Percentiles rank a stretch among this genome's conserved stretches.
Evolutionary conservation across 1,140 invertebrate species (phyloP).

Genomic region (Scaptodrosophila lebanonensis): DNA sequence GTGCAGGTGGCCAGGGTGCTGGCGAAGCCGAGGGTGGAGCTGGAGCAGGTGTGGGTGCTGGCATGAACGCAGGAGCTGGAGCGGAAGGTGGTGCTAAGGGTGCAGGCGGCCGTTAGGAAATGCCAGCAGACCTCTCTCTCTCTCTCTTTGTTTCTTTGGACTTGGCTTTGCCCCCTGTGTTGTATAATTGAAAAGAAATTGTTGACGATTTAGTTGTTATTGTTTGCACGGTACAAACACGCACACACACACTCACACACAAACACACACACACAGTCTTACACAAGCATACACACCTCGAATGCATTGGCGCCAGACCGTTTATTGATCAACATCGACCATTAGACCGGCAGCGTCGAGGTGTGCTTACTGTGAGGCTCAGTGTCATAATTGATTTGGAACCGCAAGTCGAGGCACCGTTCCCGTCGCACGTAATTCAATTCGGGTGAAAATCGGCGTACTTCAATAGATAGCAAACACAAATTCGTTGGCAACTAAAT

Average conservation of each 20-base stretch:
- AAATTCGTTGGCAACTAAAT: slow-evolving; percentile 49
- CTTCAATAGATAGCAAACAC: slow-evolving; percentile 37
- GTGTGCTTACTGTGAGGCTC: not conserved
- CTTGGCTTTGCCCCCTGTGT: too few species aligned
- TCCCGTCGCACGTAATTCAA: not conserved
- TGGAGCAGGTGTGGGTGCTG: too few species aligned
- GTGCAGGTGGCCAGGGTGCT: too few species aligned
- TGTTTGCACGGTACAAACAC: not conserved
- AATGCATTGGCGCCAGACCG: slow-evolving; percentile 24
- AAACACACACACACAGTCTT: not conserved
- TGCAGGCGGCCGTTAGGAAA: slow-evolving; percentile 10
- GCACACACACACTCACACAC: not conserved
- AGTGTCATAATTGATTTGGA: slow-evolving; percentile 43
- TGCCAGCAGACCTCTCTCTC: too few species aligned
- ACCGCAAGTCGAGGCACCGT: slow-evolving; percentile 2
- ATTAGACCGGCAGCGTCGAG: too few species aligned
- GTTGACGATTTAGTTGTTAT: slow-evolving; percentile 9
- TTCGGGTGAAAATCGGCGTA: slow-evolving; percentile 26
- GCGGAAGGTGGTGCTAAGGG: slow-evolving; percentile 15
- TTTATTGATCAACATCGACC: too few species aligned
- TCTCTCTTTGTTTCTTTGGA: too few species aligned
- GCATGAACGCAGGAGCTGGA: not conserved
- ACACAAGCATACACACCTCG: too few species aligned
- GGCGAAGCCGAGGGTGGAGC: too few species aligned
- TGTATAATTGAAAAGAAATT: too few species aligned